Conservation (phyloP, 2,888 invertebrate species). For the Erannis defoliaria region DNA sequence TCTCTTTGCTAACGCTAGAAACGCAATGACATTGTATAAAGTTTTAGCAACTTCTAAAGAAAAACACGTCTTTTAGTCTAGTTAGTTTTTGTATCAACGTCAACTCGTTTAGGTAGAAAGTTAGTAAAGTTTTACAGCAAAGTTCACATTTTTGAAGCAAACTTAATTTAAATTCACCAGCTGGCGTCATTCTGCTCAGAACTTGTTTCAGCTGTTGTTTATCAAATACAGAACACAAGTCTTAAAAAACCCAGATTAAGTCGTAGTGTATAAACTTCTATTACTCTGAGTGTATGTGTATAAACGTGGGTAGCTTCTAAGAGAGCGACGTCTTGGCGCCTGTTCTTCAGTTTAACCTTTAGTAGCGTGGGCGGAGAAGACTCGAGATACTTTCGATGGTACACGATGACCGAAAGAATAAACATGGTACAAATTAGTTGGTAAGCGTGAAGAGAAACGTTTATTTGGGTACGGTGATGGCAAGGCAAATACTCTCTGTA, state of each 20-base stretch:
- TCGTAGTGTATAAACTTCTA: too few species aligned
- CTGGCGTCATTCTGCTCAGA: background rate
- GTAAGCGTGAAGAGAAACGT: background rate
- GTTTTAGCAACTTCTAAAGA: background rate
- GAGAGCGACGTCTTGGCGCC: conserved; percentile 9
- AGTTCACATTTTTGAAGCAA: background rate
- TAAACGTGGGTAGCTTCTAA: background rate
- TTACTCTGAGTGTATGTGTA: too few species aligned
- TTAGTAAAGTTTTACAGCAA: background rate
- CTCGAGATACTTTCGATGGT: background rate
- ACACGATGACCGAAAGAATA: background rate
- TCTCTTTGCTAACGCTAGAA: background rate
- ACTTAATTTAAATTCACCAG: conserved; percentile 19
- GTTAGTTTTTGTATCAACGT: background rate
- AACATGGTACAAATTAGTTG: background rate
- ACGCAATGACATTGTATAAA: too few species aligned
- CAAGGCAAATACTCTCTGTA: too few species aligned
- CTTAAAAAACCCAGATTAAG: background rate
- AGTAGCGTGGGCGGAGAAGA: background rate
- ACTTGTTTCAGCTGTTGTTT: conserved; percentile 1
- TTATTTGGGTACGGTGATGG: background rate
- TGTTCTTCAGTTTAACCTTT: background rate
- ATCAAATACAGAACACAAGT: conserved; percentile 13
- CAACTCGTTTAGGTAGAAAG: background rate
- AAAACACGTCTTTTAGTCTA: background rate